Percentiles rank a stretch among this genome's conserved stretches.
Conservation (phyloP, 2,888 invertebrate genomes). For the Zaprionus lineosus region DNA sequence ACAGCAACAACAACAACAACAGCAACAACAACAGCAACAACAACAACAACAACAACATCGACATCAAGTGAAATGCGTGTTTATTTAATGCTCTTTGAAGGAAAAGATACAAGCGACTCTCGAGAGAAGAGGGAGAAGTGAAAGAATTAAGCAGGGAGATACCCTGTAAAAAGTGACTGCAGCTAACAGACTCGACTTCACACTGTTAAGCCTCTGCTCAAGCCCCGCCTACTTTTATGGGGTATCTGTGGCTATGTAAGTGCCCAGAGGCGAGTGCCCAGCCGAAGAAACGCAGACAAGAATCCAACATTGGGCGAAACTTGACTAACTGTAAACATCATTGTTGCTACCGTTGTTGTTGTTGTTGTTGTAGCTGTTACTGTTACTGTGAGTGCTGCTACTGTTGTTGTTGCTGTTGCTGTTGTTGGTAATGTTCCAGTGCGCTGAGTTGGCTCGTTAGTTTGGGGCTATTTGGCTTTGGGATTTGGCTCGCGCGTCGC, state of each 20-base stretch:
- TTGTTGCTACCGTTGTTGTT: constrained; percentile 15
- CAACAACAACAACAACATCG: not conserved
- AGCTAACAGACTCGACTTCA: too few species aligned
- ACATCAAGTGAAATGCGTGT: constrained; percentile 29
- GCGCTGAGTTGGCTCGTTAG: constrained; percentile 70
- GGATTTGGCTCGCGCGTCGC: constrained; percentile 72
- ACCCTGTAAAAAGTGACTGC: not conserved
- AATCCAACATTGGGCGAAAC: constrained; percentile 33
- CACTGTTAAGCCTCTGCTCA: too few species aligned
- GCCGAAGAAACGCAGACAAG: constrained; percentile 1
- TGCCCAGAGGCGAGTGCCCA: constrained; percentile 4
- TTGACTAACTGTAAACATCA: constrained; percentile 57
- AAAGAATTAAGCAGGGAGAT: too few species aligned
- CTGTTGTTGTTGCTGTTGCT: constrained; percentile 10
- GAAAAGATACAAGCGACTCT: constrained; percentile 4
- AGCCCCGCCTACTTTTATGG: too few species aligned
- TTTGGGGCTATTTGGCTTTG: constrained; percentile 65
- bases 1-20: constrained; percentile 4
- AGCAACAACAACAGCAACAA: constrained; percentile 3
- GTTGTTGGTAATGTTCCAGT: constrained; percentile 59
- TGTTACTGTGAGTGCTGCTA: constrained; percentile 13
- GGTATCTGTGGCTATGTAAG: constrained; percentile 7
- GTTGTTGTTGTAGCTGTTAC: constrained; percentile 11
- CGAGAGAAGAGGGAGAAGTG: too few species aligned
- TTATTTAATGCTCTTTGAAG: constrained; percentile 42